Conservation (phyloP, 2,888 invertebrate genomes). For the Drosophila seclusa region DNA sequence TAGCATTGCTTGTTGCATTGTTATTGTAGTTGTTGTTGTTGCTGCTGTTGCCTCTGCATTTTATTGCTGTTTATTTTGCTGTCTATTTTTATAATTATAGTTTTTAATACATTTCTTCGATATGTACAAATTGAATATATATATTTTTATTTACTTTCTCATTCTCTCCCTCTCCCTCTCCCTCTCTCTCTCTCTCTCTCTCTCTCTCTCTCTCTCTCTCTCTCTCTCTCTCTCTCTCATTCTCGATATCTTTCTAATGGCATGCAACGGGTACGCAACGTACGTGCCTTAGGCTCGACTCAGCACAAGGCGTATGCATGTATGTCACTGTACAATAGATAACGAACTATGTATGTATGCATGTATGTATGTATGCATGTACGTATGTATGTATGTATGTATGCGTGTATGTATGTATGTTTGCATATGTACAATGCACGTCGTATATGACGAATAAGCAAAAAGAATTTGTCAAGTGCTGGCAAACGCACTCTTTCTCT, state of each 20-base stretch:
- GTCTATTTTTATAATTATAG: neutral
- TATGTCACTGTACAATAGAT: neutral
- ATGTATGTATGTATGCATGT: neutral
- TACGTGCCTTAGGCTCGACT: slow-evolving; percentile 51
- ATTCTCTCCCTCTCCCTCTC: neutral
- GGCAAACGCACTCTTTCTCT: slow-evolving; percentile 25
- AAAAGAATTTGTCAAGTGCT: slow-evolving; percentile 27
- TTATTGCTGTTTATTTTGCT: slow-evolving; percentile 5
- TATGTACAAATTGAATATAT: neutral
- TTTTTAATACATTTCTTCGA: neutral
- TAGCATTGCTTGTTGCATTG: neutral
- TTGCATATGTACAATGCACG: slow-evolving; percentile 7
- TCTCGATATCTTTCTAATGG: slow-evolving; percentile 19
- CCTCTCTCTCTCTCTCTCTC: neutral
- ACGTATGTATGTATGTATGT: neutral
- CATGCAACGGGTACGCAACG: slow-evolving; percentile 29
- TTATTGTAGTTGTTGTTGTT: neutral
- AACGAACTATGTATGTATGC: neutral
- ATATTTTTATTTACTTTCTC: neutral
- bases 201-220: neutral
- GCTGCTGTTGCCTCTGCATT: slow-evolving; percentile 11
- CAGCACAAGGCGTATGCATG: no score
- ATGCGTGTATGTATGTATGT: neutral
- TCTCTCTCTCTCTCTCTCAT: neutral
- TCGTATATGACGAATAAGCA: neutral